Evolutionary conservation across 53 echinoderm and acorn worm genomes (phyloP).

Genomic region (Echinarachnius parma): DNA sequence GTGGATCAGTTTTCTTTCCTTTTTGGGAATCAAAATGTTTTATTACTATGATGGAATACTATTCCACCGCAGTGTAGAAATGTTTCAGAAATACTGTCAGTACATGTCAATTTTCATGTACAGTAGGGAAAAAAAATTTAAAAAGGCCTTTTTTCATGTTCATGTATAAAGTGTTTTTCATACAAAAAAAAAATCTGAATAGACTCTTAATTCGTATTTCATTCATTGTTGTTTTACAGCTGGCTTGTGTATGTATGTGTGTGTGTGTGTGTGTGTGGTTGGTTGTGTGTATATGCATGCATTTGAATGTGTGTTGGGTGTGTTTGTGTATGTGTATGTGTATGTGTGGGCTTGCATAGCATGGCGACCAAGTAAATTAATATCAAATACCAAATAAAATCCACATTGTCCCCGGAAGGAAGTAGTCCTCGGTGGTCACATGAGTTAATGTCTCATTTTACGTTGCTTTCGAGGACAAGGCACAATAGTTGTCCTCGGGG

Average conservation of each 20-base stretch:
- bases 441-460: too few relatives aligned
- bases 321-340: conserved; percentile 11
- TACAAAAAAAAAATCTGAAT: too few relatives aligned
- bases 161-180: conserved; percentile 51
- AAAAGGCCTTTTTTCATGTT: conserved; percentile 44
- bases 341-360: not conserved
- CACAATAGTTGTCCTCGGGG: too few relatives aligned
- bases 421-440: too few relatives aligned
- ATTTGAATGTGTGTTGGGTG: not conserved
- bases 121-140: conserved; percentile 35
- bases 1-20: conserved; percentile 20
- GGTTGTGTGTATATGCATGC: not conserved
- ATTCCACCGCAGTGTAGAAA: conserved; percentile 30
- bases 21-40: conserved; percentile 32
- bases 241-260: too few relatives aligned
- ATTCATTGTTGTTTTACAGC: too few relatives aligned
- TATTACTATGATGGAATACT: conserved; percentile 24
- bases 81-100: not conserved
- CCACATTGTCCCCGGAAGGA: too few relatives aligned
- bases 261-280: not conserved
- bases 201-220: too few relatives aligned
- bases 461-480: too few relatives aligned
- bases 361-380: too few relatives aligned
- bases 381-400: too few relatives aligned
- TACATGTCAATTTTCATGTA: conserved; percentile 33